Percentiles rank a stretch among this genome's conserved stretches.
These are phyloP conservation scores for Atlantisia rogersi DNA, from an alignment of 2,113 vertebrate genomes.

Conservation along the genomic window DNA sequence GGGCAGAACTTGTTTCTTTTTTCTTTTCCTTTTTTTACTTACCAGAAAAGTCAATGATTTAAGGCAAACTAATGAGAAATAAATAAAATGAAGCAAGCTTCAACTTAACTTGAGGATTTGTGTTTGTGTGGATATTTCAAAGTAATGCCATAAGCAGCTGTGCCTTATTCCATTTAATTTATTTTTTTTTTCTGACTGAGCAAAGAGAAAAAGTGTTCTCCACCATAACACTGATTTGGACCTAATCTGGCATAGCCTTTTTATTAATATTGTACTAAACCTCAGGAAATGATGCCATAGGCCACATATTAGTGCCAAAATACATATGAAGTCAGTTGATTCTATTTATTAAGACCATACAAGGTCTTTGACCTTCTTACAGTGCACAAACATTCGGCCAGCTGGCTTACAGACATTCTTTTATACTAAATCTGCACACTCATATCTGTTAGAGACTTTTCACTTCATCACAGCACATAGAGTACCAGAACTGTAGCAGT, in stretches of 20 bases:
- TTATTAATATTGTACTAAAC: constrained; percentile 78
- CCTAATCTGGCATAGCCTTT: constrained; percentile 68
- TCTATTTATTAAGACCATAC: constrained; percentile 79
- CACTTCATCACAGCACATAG: constrained; percentile 56
- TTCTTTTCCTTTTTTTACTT: neutral
- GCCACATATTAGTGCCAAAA: constrained; percentile 79
- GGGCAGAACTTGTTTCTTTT: neutral
- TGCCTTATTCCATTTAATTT: neutral
- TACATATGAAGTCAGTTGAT: constrained; percentile 74
- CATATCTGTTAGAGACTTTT: constrained; percentile 68
- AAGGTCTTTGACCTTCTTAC: constrained; percentile 65
- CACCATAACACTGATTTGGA: constrained; percentile 35
- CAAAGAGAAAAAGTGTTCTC: constrained; percentile 55
- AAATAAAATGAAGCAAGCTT: constrained; percentile 39
- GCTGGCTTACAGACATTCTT: constrained; percentile 67
- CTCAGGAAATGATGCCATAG: constrained; percentile 80
- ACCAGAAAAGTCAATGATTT: constrained; percentile 22
- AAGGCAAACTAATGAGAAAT: constrained; percentile 44
- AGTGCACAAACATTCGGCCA: constrained; percentile 60
- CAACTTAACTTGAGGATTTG: constrained; percentile 24
- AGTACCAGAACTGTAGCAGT: neutral
- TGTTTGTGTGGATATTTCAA: constrained; percentile 30
- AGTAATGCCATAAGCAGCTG: constrained; percentile 32
- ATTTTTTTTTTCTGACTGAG: constrained; percentile 15
- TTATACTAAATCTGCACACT: constrained; percentile 55